These are phyloP conservation scores for Megalonaias nervosa DNA, from an alignment of 1,140 invertebrate species.

Conservation along the genomic window DNA sequence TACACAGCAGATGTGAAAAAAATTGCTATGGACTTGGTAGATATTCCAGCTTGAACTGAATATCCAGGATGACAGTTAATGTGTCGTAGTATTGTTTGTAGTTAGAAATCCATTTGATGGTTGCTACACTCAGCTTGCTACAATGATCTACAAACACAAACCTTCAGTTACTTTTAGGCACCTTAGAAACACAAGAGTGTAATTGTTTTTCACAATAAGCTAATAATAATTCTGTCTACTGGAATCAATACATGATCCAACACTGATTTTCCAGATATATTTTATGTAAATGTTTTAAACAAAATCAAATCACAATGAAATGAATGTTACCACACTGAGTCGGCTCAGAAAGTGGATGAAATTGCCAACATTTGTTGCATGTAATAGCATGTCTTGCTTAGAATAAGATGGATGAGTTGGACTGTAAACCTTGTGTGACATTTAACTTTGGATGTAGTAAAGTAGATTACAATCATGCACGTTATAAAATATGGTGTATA, in stretches of 20 bases:
- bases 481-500: no score
- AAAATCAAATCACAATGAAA: no score
- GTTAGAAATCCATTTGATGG: constrained; percentile 5
- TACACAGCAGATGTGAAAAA: constrained; percentile 28
- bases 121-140: background rate
- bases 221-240: no score
- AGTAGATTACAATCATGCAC: no score
- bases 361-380: background rate
- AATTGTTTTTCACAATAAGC: background rate
- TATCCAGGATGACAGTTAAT: constrained; percentile 2
- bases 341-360: no score
- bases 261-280: no score
- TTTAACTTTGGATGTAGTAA: no score
- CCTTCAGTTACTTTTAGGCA: constrained; percentile 9
- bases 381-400: background rate
- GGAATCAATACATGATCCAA: no score
- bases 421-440: background rate
- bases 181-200: constrained; percentile 5
- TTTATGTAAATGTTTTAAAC: no score
- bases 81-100: background rate
- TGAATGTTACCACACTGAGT: no score
- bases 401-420: background rate
- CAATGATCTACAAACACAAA: constrained; percentile 16
- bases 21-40: constrained; percentile 6
- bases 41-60: constrained; percentile 8